Evolutionary conservation across 2,888 invertebrate genomes (phyloP), one percentile per base, ranked within the genome.

Genomic region (Bhutanitis thaidina): DNA sequence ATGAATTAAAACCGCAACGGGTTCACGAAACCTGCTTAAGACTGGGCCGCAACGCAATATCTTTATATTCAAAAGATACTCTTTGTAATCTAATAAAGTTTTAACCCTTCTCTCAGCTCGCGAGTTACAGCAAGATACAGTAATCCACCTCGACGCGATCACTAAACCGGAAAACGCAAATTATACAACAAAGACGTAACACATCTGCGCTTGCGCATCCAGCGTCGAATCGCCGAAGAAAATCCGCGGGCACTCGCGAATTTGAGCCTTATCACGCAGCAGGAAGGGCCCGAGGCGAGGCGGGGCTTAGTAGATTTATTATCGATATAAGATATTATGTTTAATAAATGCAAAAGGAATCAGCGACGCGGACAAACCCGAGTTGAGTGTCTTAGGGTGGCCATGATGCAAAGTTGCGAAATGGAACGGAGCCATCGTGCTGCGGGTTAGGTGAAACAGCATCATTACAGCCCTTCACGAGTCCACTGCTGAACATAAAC

Each of bases 91-190:
- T 65, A 73, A 73, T 74, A 78, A 76, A 74, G 67, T 43, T 62
- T 74, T 69, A 77, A 70, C 77, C 76, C 77, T 69, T 71, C 60
- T 58, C 55, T 58, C 54, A 52, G 58, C 57, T 59, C 59, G 52
- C 59, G 38, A 25, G 58, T 54, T 53, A 53, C 48, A 55, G 53
- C 55, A 56, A 53, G 58, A 54, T 56, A 61, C 57, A 61, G 59
- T 78, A 74, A 83, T 82, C 71, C 77, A 67, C 63, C 74, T 80
- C 79, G 87, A 87, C 87, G 80, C 75, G 71, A 71, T 67, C 86
- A 84, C 56, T 84, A 80, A 80, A 80, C 87, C 84, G 87, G 88
- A 87, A 88, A 81, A 79, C 82, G 83, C 84, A 81, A 87, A 87
- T 86, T 85, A 79, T 76, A 81, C 87, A 88, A 88, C 88, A 88